These are phyloP conservation scores for Eueides isabella DNA, from an alignment of 1,140 invertebrate genomes.

Conservation along the genomic window DNA sequence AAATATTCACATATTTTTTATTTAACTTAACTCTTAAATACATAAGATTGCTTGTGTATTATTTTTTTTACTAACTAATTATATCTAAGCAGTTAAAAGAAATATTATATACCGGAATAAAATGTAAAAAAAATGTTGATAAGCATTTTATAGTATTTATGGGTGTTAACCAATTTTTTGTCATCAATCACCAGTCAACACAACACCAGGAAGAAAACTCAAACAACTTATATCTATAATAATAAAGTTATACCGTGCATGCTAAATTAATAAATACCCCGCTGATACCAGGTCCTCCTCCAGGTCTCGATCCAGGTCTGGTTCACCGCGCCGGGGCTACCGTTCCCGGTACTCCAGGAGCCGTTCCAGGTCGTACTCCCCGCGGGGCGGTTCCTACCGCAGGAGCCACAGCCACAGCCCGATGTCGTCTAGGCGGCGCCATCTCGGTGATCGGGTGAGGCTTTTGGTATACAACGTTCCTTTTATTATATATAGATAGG, in stretches of 20 bases:
- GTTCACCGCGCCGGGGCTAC: constrained; percentile 63
- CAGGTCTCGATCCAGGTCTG: constrained; percentile 70
- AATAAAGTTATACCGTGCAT: background rate
- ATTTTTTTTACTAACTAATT: too few relatives aligned
- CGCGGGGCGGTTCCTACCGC: constrained; percentile 73
- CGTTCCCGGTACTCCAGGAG: constrained; percentile 70
- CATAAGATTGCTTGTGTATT: background rate
- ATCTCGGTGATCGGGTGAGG: constrained; percentile 78
- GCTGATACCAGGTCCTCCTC: constrained; percentile 24
- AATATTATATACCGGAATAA: background rate
- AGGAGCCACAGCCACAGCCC: constrained; percentile 77
- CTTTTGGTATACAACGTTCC: constrained; percentile 40
- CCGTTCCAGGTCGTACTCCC: constrained; percentile 76
- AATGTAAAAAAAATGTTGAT: too few relatives aligned
- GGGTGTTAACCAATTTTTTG: background rate
- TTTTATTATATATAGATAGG: constrained; percentile 22
- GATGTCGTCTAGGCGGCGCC: constrained; percentile 76
- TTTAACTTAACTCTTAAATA: background rate
- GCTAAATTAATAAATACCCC: constrained; percentile 9
- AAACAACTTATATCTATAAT: background rate
- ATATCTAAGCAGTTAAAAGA: too few relatives aligned
- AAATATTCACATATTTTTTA: background rate
- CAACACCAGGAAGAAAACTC: constrained; percentile 8
- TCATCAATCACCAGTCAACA: background rate
- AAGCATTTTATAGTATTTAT: background rate